A percentile compares a stretch with the other conserved stretches of the same genome.
Conservation (phyloP, 2,113 vertebrate species). For the Paedocypris sp. region DNA sequence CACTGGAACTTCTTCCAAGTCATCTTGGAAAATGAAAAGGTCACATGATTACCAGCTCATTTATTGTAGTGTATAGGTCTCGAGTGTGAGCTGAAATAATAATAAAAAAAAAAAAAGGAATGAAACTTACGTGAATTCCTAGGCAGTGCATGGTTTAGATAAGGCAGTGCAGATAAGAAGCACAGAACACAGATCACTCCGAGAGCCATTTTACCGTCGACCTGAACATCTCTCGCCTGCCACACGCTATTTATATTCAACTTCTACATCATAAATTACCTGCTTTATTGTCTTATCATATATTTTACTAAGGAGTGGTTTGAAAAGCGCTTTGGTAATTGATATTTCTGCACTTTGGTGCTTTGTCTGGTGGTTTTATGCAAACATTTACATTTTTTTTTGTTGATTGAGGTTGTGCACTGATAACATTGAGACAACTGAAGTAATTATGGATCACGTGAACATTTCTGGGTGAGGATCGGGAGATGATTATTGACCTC, state of each 20-base stretch:
- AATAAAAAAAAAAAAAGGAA: background rate
- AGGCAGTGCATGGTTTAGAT: background rate
- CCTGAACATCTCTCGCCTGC: background rate
- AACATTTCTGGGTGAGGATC: no score
- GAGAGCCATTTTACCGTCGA: background rate
- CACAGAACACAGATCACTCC: background rate
- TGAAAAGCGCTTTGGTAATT: background rate
- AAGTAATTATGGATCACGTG: slow-evolving; percentile 3
- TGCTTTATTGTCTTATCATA: background rate
- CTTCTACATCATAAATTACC: background rate
- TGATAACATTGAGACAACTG: background rate
- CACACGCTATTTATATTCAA: background rate
- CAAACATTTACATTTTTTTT: background rate
- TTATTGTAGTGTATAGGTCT: no score
- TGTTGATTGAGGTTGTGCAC: background rate
- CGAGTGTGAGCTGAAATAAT: background rate
- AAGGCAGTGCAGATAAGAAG: background rate
- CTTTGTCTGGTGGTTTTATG: background rate
- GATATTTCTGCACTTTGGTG: background rate
- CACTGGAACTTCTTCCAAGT: slow-evolving; percentile 25
- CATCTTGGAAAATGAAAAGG: background rate
- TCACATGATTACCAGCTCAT: background rate
- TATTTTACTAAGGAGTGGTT: background rate
- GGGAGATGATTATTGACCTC: no score
- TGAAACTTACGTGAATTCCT: slow-evolving; percentile 10